Evolutionary conservation across 2,797 vertebrate species (phyloP).

Genomic region (Pangasius macronema): DNA sequence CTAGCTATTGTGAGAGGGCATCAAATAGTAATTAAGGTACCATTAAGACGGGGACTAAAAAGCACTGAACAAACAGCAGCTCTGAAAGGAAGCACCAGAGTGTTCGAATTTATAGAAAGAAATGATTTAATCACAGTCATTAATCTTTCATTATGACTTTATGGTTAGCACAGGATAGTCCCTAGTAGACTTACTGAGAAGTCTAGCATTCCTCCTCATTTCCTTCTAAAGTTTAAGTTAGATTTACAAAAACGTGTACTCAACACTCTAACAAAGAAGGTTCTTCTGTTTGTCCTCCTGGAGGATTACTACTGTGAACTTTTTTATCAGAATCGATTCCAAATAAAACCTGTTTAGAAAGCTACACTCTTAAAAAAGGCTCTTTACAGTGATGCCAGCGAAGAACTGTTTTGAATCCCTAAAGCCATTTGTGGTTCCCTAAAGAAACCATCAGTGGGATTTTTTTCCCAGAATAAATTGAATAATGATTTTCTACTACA

Average conservation of each 20-base stretch:
- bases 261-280: not conserved
- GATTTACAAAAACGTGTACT: not conserved
- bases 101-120: constrained; percentile 7
- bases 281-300: not conserved
- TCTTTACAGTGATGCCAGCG: not conserved
- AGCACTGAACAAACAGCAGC: constrained; percentile 5
- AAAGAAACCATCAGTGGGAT: not conserved
- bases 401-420: not conserved
- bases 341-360: constrained; percentile 1
- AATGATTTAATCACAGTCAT: constrained; percentile 4
- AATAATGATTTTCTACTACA: not conserved
- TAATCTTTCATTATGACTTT: constrained; percentile 21
- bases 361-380: too few species aligned
- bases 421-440: not conserved
- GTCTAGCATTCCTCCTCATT: not conserved
- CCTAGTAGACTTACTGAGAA: not conserved
- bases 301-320: not conserved
- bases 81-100: not conserved
- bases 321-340: not conserved
- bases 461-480: constrained; percentile 8
- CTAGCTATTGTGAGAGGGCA: constrained; percentile 4
- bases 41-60: constrained; percentile 10
- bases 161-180: not conserved
- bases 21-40: constrained; percentile 37
- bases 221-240: constrained; percentile 3